These are phyloP conservation scores for Corydoras maculifer DNA, from an alignment of 2,113 vertebrate species.

Conservation along the genomic window DNA sequence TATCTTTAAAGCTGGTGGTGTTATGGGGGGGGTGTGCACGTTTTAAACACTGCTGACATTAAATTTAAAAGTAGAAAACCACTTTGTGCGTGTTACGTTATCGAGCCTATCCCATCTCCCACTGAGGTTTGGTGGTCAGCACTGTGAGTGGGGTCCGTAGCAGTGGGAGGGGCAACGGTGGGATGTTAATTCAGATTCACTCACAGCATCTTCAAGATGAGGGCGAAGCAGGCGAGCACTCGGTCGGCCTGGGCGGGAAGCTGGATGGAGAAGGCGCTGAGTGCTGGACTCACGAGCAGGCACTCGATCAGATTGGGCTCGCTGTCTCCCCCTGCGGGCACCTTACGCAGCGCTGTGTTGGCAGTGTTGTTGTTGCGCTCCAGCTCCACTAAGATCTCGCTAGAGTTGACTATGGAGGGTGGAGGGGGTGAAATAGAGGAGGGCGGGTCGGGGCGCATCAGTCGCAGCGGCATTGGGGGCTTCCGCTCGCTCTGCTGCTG, in stretches of 20 bases:
- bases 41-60: too few species aligned
- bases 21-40: too few species aligned
- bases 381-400: slow-evolving; percentile 92
- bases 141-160: too few species aligned
- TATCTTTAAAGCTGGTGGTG: too few species aligned
- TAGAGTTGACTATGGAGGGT: slow-evolving; percentile 86
- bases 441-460: slow-evolving; percentile 85
- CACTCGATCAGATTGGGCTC: slow-evolving; percentile 98
- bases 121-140: too few species aligned
- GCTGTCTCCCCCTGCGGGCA: slow-evolving; percentile 76
- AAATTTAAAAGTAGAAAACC: too few species aligned
- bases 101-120: too few species aligned
- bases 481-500: slow-evolving; percentile 95
- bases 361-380: slow-evolving; percentile 88
- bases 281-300: slow-evolving; percentile 91
- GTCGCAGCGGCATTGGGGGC: slow-evolving; percentile 87
- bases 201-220: slow-evolving; percentile 98
- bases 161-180: too few species aligned
- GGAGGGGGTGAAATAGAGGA: slow-evolving; percentile 66
- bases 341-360: slow-evolving; percentile 79
- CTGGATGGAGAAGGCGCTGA: slow-evolving; percentile 93
- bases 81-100: too few species aligned
- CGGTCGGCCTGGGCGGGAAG: slow-evolving; percentile 91
- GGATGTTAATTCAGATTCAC: slow-evolving; percentile 47
- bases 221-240: slow-evolving; percentile 91